Evolutionary conservation across 1,140 invertebrate genomes (phyloP), one percentile per base, ranked within the genome.

Genomic region (Nephotettix cincticeps): DNA sequence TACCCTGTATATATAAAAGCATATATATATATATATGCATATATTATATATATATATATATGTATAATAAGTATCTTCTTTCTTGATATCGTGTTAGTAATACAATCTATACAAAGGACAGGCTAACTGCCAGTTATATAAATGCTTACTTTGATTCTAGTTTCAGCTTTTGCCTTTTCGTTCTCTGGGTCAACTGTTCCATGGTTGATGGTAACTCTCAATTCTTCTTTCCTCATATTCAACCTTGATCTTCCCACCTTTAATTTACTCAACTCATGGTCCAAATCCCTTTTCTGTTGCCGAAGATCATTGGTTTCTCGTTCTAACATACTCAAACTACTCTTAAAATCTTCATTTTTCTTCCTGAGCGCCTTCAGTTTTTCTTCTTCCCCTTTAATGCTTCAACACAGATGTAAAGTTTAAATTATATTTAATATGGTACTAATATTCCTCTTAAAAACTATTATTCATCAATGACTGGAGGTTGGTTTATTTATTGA

Each of bases 251-350:
- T 65, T 28, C 56, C 29, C 0, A 27, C n/a, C 27, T 45, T 63
- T 0, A 69, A 65, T 11, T 66, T 30, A 19, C 69, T 65, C 25
- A 71, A 28, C 29, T 54, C 40, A 17, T 51, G 30, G 23, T 51
- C 32, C 14, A 69, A 28, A 29, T 72, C 63, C 17, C 61, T 63
- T 66, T 74, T 74, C 21, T 74, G 29, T 27, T 70, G 56, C 40
- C 68, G 47, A 1, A 68, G 14, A 1, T 68, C 43, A 30, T 72
- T 74, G 6, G 65, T 28, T 71, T 72, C 71, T 6, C 51, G 17
- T 28, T 72, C 66, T 1, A 70, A 17, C n/a, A 19, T 27, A 23
- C 56, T 23, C 14, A 69, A 4, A 2, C 6, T 13, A 9, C 2
- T n/a, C 25, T 27, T 61, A 6, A 27, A n/a, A 27, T 2, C 27